A percentile compares a stretch with the other conserved stretches of the same genome.
These are phyloP conservation scores for Xestia ashworthii DNA, from an alignment of 2,888 invertebrate species.

Conservation along the genomic window DNA sequence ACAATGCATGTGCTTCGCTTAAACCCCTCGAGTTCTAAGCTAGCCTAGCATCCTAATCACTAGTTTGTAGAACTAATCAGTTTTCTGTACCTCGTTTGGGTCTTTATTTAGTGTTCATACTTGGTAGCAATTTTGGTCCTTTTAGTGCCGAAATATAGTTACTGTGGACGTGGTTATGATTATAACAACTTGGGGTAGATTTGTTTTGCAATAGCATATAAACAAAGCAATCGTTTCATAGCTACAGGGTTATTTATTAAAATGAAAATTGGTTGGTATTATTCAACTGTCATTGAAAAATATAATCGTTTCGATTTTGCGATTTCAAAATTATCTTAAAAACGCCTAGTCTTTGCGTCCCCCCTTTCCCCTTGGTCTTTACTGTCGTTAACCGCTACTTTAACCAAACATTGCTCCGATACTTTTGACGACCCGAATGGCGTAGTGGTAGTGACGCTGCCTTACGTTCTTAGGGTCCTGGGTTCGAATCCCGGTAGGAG, in stretches of 20 bases:
- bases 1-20: slow-evolving; percentile 67
- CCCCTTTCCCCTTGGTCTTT: neutral
- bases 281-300: neutral
- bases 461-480: no score
- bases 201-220: neutral
- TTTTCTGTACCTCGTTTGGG: slow-evolving; percentile 37
- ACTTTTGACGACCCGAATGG: no score
- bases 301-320: neutral
- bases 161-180: neutral
- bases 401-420: no score
- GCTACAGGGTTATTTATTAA: neutral
- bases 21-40: slow-evolving; percentile 49
- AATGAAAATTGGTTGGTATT: neutral
- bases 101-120: slow-evolving; percentile 16
- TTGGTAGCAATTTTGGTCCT: neutral
- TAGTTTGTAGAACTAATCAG: slow-evolving; percentile 57
- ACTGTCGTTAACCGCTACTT: no score
- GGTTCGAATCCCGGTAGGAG: no score
- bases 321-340: neutral
- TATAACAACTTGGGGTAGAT: neutral
- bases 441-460: no score
- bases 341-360: neutral
- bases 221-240: neutral
- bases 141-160: neutral
- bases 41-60: slow-evolving; percentile 40